phyloP scores from a whole-genome alignment of 2,797 vertebrate genomes.

The Scolopax rusticola region DNA sequence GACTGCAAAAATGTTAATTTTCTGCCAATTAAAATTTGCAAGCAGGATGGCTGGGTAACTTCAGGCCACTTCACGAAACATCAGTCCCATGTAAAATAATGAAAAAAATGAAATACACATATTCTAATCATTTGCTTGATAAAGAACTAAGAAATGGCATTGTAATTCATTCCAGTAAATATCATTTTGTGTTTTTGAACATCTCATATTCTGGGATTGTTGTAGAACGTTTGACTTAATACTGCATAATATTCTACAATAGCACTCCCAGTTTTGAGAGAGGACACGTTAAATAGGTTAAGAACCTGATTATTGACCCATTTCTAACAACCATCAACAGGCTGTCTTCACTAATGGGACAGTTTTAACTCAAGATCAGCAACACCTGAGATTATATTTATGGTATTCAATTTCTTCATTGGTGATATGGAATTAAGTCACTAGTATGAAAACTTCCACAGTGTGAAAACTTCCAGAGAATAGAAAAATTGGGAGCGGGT shows the following conservation, averaged over 20 bases:
- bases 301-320: not conserved
- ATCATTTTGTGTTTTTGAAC: not conserved
- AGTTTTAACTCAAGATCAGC: not conserved
- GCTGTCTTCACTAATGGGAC: not conserved
- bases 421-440: not conserved
- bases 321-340: not conserved
- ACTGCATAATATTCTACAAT: not conserved
- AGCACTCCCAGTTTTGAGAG: not conserved
- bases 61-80: not conserved
- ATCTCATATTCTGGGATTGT: not conserved
- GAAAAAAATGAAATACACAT: not conserved
- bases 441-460: not conserved
- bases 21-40: not conserved
- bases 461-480: not conserved
- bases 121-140: not conserved
- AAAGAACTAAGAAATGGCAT: not conserved
- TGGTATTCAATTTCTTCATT: not conserved
- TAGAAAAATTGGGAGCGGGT: rapidly evolving
- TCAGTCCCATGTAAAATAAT: not conserved
- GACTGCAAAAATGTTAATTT: not conserved
- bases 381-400: not conserved
- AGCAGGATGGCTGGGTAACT: not conserved
- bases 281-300: not conserved
- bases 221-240: not conserved
- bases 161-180: not conserved